These are phyloP conservation scores for Dascillus cervinus DNA, from an alignment of 2,888 invertebrate species.

Conservation along the genomic window DNA sequence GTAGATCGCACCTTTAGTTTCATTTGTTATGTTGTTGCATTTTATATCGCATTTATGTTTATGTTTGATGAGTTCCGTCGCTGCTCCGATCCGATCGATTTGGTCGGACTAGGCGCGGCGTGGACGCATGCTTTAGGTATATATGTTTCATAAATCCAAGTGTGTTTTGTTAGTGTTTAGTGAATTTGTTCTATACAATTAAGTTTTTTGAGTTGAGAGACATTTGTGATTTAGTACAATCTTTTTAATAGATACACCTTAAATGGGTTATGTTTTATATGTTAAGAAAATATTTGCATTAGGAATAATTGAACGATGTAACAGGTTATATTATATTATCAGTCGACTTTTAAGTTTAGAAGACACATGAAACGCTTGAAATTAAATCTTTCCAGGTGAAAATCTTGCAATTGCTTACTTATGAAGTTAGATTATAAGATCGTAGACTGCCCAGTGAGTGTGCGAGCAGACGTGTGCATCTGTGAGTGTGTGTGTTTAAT, in stretches of 20 bases:
- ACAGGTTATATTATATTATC: no score
- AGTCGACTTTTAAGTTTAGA: no score
- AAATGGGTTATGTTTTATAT: no score
- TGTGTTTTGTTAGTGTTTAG: slow-evolving; percentile 27
- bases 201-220: slow-evolving; percentile 17
- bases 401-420: no score
- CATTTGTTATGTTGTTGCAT: slow-evolving; percentile 33
- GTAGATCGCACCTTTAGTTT: slow-evolving; percentile 28
- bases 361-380: no score
- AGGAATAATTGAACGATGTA: no score
- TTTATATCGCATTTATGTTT: slow-evolving; percentile 36
- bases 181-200: slow-evolving; percentile 16
- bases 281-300: no score
- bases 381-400: no score
- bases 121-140: slow-evolving; percentile 24
- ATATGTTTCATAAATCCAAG: slow-evolving; percentile 32
- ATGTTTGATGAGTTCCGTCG: slow-evolving; percentile 15
- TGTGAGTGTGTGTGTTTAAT: slow-evolving; percentile 17
- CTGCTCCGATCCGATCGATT: slow-evolving; percentile 11
- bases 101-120: slow-evolving; percentile 9
- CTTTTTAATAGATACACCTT: no score
- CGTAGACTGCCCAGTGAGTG: slow-evolving; percentile 15
- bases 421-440: no score
- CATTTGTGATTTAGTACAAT: slow-evolving; percentile 20
- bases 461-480: slow-evolving; percentile 8